Percentiles rank a stretch among this genome's conserved stretches.
Evolutionary conservation across 1,140 invertebrate species (phyloP).

Genomic region (Diabrotica undecimpunctata): DNA sequence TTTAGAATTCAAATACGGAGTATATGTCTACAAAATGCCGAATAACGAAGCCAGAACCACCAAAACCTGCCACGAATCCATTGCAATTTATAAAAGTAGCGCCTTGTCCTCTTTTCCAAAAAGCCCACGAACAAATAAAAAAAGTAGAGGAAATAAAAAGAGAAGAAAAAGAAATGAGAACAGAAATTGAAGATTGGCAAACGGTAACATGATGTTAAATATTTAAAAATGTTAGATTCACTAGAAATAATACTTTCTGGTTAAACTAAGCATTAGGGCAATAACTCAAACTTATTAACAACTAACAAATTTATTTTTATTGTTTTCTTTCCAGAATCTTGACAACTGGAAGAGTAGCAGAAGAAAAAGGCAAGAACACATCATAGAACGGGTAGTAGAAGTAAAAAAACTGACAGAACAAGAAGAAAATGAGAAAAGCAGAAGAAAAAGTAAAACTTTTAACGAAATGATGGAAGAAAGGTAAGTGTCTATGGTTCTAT

Average conservation of each 20-base stretch:
- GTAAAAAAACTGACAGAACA: slow-evolving; percentile 75
- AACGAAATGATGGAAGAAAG: slow-evolving; percentile 91
- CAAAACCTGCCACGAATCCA: slow-evolving; percentile 78
- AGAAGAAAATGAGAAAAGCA: slow-evolving; percentile 66
- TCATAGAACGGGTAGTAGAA: slow-evolving; percentile 83
- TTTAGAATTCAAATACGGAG: slow-evolving; percentile 43
- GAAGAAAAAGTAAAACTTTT: slow-evolving; percentile 84
- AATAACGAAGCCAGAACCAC: slow-evolving; percentile 55
- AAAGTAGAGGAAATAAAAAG: slow-evolving; percentile 81
- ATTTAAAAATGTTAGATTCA: too few relatives aligned
- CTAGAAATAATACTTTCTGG: too few relatives aligned
- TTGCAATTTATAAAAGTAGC: slow-evolving; percentile 86
- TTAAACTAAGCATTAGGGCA: too few relatives aligned
- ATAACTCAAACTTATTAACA: too few relatives aligned
- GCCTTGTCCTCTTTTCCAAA: slow-evolving; percentile 77
- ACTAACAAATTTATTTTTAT: too few relatives aligned
- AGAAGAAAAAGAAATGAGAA: slow-evolving; percentile 66
- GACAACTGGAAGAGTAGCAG: slow-evolving; percentile 91
- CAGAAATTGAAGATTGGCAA: slow-evolving; percentile 90
- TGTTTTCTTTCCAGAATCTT: slow-evolving; percentile 65
- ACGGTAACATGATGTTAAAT: slow-evolving; percentile 60
- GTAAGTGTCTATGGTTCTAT: too few relatives aligned
- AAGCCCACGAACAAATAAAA: slow-evolving; percentile 80
- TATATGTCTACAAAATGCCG: slow-evolving; percentile 46
- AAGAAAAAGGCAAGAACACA: slow-evolving; percentile 84